Evolutionary conservation across 2,113 vertebrate species (phyloP).

Genomic region (Syngnathus scovelli): DNA sequence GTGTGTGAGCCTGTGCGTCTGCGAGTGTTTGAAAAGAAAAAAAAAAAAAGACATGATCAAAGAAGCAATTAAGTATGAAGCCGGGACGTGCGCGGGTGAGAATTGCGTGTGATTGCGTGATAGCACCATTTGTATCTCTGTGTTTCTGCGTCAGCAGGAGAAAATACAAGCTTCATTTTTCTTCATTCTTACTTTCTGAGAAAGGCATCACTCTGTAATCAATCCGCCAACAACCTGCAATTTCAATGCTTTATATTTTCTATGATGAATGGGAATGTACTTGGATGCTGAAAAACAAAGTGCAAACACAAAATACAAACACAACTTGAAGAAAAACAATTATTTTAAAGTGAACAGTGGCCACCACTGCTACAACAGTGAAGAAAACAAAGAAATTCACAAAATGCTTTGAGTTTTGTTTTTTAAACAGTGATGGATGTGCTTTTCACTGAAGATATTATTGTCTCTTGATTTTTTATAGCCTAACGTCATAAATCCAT

Average conservation of each 20-base stretch:
- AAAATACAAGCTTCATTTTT: conserved; percentile 21
- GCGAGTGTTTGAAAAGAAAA: background rate
- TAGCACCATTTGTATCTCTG: conserved; percentile 6
- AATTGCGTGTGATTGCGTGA: conserved; percentile 26
- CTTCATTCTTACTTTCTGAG: conserved; percentile 14
- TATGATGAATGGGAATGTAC: conserved; percentile 20
- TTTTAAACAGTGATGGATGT: conserved; percentile 17
- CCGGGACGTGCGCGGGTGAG: conserved; percentile 8
- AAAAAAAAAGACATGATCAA: conserved; percentile 16
- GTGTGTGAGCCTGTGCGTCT: conserved; percentile 2
- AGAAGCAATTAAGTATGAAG: conserved; percentile 19
- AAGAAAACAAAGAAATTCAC: background rate
- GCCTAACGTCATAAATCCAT: conserved; percentile 32
- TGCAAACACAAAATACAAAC: conserved; percentile 4
- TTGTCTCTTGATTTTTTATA: conserved; percentile 23
- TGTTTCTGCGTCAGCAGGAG: background rate
- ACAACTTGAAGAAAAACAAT: conserved; percentile 14
- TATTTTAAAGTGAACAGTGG: conserved; percentile 3
- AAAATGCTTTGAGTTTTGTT: background rate
- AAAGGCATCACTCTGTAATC: conserved; percentile 24
- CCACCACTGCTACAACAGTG: conserved; percentile 1
- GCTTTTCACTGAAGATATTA: conserved; percentile 26
- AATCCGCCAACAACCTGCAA: conserved; percentile 22
- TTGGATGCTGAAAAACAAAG: conserved; percentile 7
- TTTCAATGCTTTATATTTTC: conserved; percentile 12